Evolutionary conservation across 2,797 vertebrate genomes (phyloP).

Genomic region (Rhinoraja longicauda): DNA sequence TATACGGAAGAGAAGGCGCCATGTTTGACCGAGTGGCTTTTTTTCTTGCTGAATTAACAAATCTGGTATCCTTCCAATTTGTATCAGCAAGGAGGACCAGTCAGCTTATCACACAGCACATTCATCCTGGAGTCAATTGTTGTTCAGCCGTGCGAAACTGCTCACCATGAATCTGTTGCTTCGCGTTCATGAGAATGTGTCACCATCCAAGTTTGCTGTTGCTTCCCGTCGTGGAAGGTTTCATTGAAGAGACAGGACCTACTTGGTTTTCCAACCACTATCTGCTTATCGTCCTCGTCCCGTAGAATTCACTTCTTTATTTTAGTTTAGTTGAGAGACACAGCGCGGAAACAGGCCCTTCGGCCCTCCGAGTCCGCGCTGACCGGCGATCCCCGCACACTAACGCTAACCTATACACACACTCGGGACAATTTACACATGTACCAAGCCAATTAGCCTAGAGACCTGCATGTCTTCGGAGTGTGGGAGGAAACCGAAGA

Average conservation of each 20-base stretch:
- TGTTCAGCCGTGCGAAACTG: background rate
- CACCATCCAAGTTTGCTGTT: background rate
- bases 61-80: slow-evolving; percentile 12
- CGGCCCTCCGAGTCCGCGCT: too few species aligned
- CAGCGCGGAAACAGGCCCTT: too few species aligned
- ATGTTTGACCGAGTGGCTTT: background rate
- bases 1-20: background rate
- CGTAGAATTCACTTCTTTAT: background rate
- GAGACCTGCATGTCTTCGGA: too few species aligned
- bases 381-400: too few species aligned
- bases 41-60: slow-evolving; percentile 1
- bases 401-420: too few species aligned
- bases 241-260: background rate
- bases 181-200: background rate
- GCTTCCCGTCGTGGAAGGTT: background rate
- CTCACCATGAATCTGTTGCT: background rate
- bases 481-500: too few species aligned
- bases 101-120: background rate
- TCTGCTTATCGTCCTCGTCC: too few species aligned
- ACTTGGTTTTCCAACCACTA: background rate
- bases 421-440: too few species aligned
- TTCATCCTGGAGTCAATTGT: slow-evolving; percentile 14
- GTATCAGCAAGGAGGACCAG: background rate
- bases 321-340: too few species aligned
- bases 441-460: too few species aligned